Percentiles rank a stretch among this genome's conserved stretches.
Conservation (phyloP, 23 tunicate genomes). For the Halocynthia aurantium region DNA sequence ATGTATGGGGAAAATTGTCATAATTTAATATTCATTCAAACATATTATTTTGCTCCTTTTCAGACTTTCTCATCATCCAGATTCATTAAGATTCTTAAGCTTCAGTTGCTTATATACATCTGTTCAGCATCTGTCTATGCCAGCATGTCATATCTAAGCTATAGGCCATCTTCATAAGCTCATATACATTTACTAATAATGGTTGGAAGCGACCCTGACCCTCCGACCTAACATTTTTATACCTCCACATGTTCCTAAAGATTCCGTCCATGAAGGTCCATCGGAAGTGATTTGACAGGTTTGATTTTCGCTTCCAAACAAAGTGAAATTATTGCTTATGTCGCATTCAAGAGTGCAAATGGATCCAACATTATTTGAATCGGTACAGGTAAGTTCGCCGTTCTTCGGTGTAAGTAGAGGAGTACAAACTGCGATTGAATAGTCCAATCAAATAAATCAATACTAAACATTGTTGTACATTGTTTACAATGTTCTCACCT, state of each 20-base stretch:
- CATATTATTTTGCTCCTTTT: too few species aligned
- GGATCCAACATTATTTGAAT: conserved; percentile 64
- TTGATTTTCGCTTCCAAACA: conserved; percentile 35
- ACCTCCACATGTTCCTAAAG: conserved; percentile 73
- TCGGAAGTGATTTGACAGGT: conserved; percentile 22
- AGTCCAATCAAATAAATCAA: neutral
- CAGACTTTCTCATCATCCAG: too few species aligned
- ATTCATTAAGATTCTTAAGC: too few species aligned
- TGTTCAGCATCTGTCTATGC: too few species aligned
- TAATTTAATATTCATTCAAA: too few species aligned
- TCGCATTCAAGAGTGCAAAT: conserved; percentile 41
- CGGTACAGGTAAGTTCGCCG: conserved; percentile 55
- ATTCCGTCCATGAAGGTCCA: conserved; percentile 46
- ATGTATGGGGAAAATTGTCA: too few species aligned
- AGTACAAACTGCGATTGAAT: conserved; percentile 42
- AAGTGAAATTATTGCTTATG: conserved; percentile 4
- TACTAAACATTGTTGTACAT: neutral
- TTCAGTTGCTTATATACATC: too few species aligned
- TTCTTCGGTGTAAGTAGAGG: conserved; percentile 47
- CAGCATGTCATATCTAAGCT: too few species aligned
- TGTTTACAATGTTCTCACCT: conserved; percentile 19
- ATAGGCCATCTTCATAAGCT: too few species aligned
- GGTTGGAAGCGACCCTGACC: too few species aligned
- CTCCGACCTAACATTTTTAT: neutral
- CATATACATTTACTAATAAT: too few species aligned